phyloP scores from a whole-genome alignment of 2,797 vertebrate species.

The Discoglossus pictus region DNA sequence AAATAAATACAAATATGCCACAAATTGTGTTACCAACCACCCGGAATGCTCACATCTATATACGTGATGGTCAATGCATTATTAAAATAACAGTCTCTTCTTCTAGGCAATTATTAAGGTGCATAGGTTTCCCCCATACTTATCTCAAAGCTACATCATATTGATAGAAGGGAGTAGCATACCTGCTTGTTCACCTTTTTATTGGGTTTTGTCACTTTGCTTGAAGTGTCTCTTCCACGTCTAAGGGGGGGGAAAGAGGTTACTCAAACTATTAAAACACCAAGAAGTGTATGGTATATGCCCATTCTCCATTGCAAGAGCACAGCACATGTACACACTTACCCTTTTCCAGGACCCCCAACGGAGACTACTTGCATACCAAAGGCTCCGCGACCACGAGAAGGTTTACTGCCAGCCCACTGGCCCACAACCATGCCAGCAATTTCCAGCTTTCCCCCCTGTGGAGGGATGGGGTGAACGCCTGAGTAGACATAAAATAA shows the following conservation, averaged over 20 bases:
- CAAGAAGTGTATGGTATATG: background rate
- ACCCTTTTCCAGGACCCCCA: conserved; percentile 84
- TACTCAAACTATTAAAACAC: background rate
- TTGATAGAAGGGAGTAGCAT: conserved; percentile 27
- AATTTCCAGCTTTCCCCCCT: conserved; percentile 91
- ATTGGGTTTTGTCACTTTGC: conserved; percentile 62
- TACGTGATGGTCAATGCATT: too few species aligned
- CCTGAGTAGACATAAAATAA: conserved; percentile 64
- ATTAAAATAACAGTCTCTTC: too few species aligned
- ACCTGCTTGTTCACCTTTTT: conserved; percentile 67
- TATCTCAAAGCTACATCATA: too few species aligned
- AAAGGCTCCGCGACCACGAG: conserved; percentile 84
- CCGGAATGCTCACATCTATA: too few species aligned
- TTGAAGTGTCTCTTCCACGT: conserved; percentile 60
- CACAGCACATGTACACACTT: conserved; percentile 55
- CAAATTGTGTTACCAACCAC: too few species aligned
- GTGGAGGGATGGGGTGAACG: conserved; percentile 87
- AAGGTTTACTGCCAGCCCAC: conserved; percentile 88
- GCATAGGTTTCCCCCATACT: too few species aligned
- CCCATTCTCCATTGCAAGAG: background rate
- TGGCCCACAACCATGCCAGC: conserved; percentile 93
- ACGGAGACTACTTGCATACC: conserved; percentile 92
- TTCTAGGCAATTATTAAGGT: too few species aligned
- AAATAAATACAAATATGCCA: too few species aligned
- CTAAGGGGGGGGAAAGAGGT: conserved; percentile 50